phyloP scores from a whole-genome alignment of 2,797 vertebrate genomes.

The Channa striata region DNA sequence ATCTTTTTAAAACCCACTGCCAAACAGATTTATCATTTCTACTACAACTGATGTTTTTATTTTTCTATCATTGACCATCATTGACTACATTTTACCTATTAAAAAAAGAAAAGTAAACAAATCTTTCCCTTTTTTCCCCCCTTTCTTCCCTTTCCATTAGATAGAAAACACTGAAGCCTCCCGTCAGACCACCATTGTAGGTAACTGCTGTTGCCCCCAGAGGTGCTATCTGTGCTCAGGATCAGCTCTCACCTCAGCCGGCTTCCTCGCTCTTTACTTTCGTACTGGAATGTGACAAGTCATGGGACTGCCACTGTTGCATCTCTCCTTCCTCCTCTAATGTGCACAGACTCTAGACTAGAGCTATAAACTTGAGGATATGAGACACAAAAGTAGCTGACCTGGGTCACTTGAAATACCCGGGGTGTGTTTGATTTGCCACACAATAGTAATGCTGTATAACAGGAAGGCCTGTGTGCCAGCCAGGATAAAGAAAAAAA shows the following conservation, averaged over 20 bases:
- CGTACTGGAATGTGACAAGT: conserved; percentile 76
- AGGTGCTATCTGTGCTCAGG: conserved; percentile 68
- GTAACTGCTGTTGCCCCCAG: conserved; percentile 33
- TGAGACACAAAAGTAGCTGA: conserved; percentile 72
- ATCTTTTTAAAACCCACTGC: too few relatives aligned
- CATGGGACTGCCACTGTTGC: conserved; percentile 64
- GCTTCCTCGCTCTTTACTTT: conserved; percentile 69
- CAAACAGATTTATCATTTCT: too few relatives aligned
- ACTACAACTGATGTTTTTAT: too few relatives aligned
- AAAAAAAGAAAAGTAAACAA: background rate
- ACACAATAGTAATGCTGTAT: conserved; percentile 39
- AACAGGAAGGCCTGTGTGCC: conserved; percentile 29
- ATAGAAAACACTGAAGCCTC: conserved; percentile 9
- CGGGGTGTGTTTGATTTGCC: conserved; percentile 72
- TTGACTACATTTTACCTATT: too few relatives aligned
- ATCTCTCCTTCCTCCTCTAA: conserved; percentile 41
- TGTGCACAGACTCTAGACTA: conserved; percentile 34
- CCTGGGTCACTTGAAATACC: conserved; percentile 69
- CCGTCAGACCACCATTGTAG: conserved; percentile 50
- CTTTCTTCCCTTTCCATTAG: too few relatives aligned
- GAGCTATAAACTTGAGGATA: conserved; percentile 72
- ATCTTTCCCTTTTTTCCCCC: background rate
- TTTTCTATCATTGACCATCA: too few relatives aligned
- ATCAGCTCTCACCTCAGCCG: conserved; percentile 75
- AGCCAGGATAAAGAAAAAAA: conserved; percentile 42